phyloP scores from a whole-genome alignment of 2,113 vertebrate species.

The Platichthys flesus region DNA sequence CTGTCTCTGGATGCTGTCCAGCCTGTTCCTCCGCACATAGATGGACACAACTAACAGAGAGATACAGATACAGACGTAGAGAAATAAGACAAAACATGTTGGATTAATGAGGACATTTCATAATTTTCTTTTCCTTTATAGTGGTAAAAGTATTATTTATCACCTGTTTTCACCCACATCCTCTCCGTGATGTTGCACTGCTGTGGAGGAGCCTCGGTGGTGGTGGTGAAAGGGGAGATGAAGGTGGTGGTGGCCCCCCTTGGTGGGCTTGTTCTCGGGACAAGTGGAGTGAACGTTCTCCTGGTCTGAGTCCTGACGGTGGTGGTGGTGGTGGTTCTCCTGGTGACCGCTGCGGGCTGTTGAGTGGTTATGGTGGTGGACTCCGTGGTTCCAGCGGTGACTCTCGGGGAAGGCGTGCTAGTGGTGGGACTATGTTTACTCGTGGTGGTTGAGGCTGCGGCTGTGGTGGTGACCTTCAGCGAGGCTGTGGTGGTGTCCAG shows the following conservation, averaged over 20 bases:
- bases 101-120: background rate
- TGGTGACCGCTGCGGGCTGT: conserved; percentile 71
- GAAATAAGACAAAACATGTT: conserved; percentile 16
- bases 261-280: conserved; percentile 78
- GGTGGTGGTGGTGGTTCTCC: conserved; percentile 75
- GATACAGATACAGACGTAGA: conserved; percentile 31
- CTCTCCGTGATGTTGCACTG: conserved; percentile 92
- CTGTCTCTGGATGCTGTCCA: conserved; percentile 87
- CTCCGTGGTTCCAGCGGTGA: conserved; percentile 73
- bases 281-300: conserved; percentile 77
- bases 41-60: conserved; percentile 88
- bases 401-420: conserved; percentile 53
- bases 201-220: conserved; percentile 82
- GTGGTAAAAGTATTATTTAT: conserved; percentile 56
- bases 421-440: conserved; percentile 52
- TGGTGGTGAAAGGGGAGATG: conserved; percentile 82
- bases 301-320: conserved; percentile 73
- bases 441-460: conserved; percentile 63
- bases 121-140: background rate
- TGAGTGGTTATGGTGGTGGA: conserved; percentile 79
- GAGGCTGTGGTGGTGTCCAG: conserved; percentile 67
- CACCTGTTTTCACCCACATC: conserved; percentile 95
- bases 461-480: conserved; percentile 78
- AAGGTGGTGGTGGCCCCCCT: conserved; percentile 73
- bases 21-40: conserved; percentile 87